phyloP scores from a whole-genome alignment of 2,797 vertebrate species.

The Danio tinwini region DNA sequence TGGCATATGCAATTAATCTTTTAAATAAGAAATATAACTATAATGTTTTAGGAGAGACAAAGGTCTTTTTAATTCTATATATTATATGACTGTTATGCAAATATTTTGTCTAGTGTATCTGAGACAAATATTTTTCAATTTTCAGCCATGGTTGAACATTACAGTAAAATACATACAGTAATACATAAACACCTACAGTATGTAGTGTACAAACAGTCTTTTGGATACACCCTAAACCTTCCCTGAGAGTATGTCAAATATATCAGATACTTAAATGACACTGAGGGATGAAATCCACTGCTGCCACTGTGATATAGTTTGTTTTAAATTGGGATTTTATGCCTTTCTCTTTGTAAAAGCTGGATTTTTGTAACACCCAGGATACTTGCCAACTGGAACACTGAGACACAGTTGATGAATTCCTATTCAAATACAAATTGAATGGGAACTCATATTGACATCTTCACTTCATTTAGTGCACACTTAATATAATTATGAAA shows the following conservation, averaged over 20 bases:
- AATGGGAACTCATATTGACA: neutral
- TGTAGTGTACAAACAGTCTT: neutral
- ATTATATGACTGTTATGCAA: neutral
- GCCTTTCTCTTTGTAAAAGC: slow-evolving; percentile 75
- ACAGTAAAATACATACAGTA: neutral
- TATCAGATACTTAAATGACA: too few relatives aligned
- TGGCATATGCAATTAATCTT: neutral
- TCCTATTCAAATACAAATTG: slow-evolving; percentile 3
- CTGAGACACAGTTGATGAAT: neutral
- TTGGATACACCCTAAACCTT: neutral
- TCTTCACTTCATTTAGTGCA: neutral
- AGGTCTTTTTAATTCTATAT: neutral
- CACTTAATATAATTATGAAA: neutral
- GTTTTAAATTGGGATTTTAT: slow-evolving; percentile 60
- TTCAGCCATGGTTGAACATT: neutral
- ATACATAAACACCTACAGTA: too few relatives aligned
- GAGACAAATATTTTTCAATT: neutral
- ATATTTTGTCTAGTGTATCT: neutral
- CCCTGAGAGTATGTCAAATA: slow-evolving; percentile 38
- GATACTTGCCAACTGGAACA: neutral
- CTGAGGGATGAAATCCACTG: slow-evolving; percentile 64
- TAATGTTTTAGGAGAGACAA: too few relatives aligned
- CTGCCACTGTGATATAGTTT: slow-evolving; percentile 66
- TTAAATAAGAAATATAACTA: neutral
- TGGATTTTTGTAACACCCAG: slow-evolving; percentile 61